These are phyloP conservation scores for Cyanistes caeruleus DNA, from an alignment of 2,113 vertebrate species.

Conservation along the genomic window DNA sequence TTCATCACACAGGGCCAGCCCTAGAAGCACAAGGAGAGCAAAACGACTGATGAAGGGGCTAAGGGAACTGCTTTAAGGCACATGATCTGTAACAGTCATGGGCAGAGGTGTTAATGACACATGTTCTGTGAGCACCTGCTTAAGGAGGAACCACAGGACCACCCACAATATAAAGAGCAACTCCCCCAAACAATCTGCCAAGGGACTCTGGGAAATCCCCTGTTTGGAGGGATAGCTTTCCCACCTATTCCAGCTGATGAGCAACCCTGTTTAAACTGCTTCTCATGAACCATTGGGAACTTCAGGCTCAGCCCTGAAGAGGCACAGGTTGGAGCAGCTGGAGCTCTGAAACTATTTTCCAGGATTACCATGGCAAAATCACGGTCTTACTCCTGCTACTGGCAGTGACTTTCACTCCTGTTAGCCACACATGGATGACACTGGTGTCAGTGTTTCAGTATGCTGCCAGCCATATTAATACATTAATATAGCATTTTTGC, in stretches of 20 bases:
- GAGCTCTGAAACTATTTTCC: background rate
- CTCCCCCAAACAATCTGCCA: background rate
- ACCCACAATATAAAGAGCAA: background rate
- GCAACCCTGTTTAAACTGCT: background rate
- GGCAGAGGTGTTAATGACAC: background rate
- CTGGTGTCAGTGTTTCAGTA: background rate
- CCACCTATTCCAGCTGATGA: background rate
- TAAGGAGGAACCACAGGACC: background rate
- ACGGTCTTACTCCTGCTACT: background rate
- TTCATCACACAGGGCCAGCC: conserved; percentile 80
- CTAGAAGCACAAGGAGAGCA: conserved; percentile 55
- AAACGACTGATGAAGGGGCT: background rate
- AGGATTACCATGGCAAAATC: background rate
- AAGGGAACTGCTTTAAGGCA: background rate
- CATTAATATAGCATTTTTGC: background rate
- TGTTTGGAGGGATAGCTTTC: background rate
- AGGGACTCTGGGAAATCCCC: background rate
- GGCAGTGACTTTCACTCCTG: background rate
- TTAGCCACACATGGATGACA: background rate
- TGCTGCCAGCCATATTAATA: background rate
- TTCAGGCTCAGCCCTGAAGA: background rate
- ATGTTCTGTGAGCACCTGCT: background rate
- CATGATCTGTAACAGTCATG: fast-evolving
- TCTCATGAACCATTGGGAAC: background rate
- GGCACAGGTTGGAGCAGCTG: background rate